Percentiles rank a stretch among this genome's conserved stretches.
phyloP scores from a whole-genome alignment of 2,113 vertebrate species.

The Labeo catla region DNA sequence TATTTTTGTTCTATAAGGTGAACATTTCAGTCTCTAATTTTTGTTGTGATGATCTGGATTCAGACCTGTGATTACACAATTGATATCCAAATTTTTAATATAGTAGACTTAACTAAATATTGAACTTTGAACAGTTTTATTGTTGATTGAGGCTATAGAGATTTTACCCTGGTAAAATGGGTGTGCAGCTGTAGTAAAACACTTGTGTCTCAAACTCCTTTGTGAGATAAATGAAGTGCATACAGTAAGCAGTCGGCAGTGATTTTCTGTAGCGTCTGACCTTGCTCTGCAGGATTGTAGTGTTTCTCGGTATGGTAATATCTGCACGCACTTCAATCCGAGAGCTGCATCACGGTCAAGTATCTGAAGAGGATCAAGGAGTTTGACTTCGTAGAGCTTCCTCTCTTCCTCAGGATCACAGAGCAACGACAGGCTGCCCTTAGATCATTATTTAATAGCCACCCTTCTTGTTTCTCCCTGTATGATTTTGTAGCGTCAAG shows the following conservation, averaged over 20 bases:
- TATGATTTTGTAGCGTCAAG: not conserved
- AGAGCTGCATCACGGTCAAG: constrained; percentile 51
- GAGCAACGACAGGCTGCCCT: not conserved
- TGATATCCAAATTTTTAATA: too few species aligned
- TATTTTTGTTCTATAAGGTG: not conserved
- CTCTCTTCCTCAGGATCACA: not conserved
- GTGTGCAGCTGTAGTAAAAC: not conserved
- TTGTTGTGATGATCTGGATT: not conserved
- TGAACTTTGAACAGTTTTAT: not conserved
- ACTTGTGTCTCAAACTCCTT: not conserved
- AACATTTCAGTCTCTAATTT: not conserved
- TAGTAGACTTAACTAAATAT: not conserved
- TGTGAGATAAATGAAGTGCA: not conserved
- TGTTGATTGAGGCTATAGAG: not conserved
- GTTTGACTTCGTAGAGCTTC: constrained; percentile 33
- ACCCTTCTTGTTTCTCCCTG: not conserved
- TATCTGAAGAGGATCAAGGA: constrained; percentile 44
- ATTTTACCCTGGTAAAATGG: not conserved
- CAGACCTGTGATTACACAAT: too few species aligned
- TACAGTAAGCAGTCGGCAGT: constrained; percentile 13
- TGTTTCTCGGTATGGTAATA: constrained; percentile 40
- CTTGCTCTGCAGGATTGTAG: constrained; percentile 29
- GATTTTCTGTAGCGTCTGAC: constrained; percentile 40
- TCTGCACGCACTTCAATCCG: constrained; percentile 40
- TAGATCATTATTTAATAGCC: constrained; percentile 18